Conservation (phyloP, 2,888 invertebrate species). For the Papilio gigon region DNA sequence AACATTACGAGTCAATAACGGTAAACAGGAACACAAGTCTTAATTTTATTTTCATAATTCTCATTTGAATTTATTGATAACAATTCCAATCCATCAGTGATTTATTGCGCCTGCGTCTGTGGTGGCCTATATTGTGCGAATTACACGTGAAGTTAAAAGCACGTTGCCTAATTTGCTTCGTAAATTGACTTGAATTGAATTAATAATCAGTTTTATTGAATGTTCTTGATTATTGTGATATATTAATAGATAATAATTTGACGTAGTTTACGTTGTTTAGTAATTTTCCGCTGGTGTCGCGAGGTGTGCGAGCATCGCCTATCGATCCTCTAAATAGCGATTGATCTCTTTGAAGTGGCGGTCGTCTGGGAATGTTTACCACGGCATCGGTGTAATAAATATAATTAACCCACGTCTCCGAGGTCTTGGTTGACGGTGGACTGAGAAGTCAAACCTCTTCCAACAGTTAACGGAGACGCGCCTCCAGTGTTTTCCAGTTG, state of each 20-base stretch:
- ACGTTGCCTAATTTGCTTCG: slow-evolving; percentile 48
- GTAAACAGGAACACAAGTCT: slow-evolving; percentile 12
- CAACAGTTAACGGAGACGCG: slow-evolving; percentile 75
- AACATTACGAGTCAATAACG: background rate
- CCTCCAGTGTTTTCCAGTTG: slow-evolving; percentile 64
- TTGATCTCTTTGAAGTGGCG: slow-evolving; percentile 79
- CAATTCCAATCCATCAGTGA: slow-evolving; percentile 46
- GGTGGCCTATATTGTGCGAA: slow-evolving; percentile 63
- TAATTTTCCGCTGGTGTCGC: slow-evolving; percentile 44
- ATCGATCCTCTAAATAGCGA: slow-evolving; percentile 69
- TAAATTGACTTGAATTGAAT: slow-evolving; percentile 12
- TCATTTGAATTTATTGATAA: slow-evolving; percentile 42
- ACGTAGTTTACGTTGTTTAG: slow-evolving; percentile 17
- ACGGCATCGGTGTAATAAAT: slow-evolving; percentile 76
- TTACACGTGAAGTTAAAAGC: slow-evolving; percentile 59
- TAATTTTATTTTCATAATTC: slow-evolving; percentile 2
- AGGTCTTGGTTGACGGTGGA: slow-evolving; percentile 66
- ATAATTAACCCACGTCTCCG: slow-evolving; percentile 76
- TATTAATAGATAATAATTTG: background rate
- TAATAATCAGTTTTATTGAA: background rate
- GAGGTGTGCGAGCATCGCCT: slow-evolving; percentile 48
- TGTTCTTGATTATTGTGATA: background rate
- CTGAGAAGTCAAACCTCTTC: slow-evolving; percentile 75
- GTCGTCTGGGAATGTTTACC: slow-evolving; percentile 72
- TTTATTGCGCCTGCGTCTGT: slow-evolving; percentile 53